Evolutionary conservation across 2,113 vertebrate species (phyloP), one percentile per base, ranked within the genome.

Genomic region (Oncorhynchus gorbuscha): DNA sequence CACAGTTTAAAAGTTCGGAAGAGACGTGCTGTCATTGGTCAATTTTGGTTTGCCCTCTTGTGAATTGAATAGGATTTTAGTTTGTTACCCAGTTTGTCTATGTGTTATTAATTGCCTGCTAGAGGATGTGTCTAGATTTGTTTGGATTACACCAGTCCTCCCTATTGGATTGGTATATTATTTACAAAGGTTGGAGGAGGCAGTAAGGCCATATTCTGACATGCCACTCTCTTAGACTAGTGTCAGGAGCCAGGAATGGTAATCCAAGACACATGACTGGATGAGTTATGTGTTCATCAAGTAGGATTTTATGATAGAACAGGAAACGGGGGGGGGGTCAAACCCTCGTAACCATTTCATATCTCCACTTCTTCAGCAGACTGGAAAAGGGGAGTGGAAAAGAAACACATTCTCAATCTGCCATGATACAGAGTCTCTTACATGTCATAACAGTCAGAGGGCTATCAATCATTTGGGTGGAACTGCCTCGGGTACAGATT

Each of bases 401-500:
- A 82, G 72, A 51, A 22, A 45, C 39, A 45, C 18, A 51, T 77
- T 45, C 9, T 11, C 9, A 11, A 11, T 73, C 76, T 84, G 72
- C 65, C 20, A 62, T 79, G 75, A 81, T 78, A 71, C 74, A 80
- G 79, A 11, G 39, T 45, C 39, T 88, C 89, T 89, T 90, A 83
- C 77, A 82, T 79, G 91, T 92, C 90, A 91, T 91, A 92, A 90
- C 81, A 90, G 89, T 88, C 83, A 79, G 81, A 76, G 86, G 82
- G 81, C 86, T 71, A 88, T 93, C 90, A 92, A 92, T 92, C 90
- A 93, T 66, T 30, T 3, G 82, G 84, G 81, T 80, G 82, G 87
- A 89, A 86, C 86, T 82, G 82, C 77, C 87, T 82, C n/a, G 4
- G 39, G 70, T 79, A 66, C 75, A 74, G 84, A 86, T 88, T 92